Evolutionary conservation across 2,888 invertebrate species (phyloP).

Genomic region (Chaetogeoica ovagalla): DNA sequence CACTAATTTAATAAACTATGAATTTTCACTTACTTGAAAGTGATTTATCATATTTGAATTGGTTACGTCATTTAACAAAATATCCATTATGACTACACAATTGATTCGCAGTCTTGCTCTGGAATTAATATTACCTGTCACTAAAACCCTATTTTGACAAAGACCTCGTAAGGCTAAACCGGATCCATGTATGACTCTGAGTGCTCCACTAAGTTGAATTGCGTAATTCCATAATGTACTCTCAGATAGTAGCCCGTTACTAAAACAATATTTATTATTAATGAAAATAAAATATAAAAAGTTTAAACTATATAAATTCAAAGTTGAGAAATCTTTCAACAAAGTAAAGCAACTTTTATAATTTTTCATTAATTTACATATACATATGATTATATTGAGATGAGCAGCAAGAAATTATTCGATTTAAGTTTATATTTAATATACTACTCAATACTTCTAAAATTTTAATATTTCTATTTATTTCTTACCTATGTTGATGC

Average conservation of each 20-base stretch:
- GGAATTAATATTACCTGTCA: constrained; percentile 61
- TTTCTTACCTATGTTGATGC: constrained; percentile 66
- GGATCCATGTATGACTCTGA: constrained; percentile 84
- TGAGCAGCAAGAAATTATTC: no score
- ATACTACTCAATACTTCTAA: neutral
- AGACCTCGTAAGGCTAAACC: constrained; percentile 79
- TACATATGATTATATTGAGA: no score
- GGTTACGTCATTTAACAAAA: constrained; percentile 43
- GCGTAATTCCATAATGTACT: constrained; percentile 92
- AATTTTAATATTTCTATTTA: neutral
- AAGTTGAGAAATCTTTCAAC: no score
- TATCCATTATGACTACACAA: constrained; percentile 43
- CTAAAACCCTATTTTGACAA: constrained; percentile 89
- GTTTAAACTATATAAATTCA: no score
- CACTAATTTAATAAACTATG: neutral
- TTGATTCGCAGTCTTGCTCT: constrained; percentile 47
- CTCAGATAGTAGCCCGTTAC: constrained; percentile 78
- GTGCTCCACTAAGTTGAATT: constrained; percentile 87
- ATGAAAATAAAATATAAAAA: neutral
- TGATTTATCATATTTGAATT: constrained; percentile 42
- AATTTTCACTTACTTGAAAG: constrained; percentile 41
- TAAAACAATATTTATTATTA: constrained; percentile 55
- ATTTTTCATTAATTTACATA: no score
- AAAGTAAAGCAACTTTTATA: no score
- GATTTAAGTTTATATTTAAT: neutral